Base-by-base conservation (phyloP, 2,797 vertebrate species). In the Hypotaenidia philippensis region DNA sequence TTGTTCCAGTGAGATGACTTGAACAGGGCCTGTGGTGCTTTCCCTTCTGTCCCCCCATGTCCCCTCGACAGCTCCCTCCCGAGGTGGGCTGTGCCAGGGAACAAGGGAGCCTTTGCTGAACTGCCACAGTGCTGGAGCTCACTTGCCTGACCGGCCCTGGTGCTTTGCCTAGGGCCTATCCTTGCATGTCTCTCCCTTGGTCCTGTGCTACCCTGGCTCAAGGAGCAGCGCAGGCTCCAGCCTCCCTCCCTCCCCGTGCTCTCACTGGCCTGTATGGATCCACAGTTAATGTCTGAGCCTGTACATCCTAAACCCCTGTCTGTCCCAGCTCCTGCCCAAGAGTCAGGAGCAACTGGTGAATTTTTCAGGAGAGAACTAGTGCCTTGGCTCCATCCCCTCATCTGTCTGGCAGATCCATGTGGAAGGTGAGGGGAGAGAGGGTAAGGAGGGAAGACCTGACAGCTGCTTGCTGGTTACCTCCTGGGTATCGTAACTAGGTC, bases 21-120 rank as follows among this genome's bases (percentile, higher is more conserved):
- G 87, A 95, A 92, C 89, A 91, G 93, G 91, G 93, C 94, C 88
- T 21, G 38, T 89, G 88, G 53, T 64, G 50, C 89, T 90, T 79
- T 85, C 83, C 83, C 36, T 82, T 87, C 65, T 86, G 20, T 70
- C 16, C 59, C 81, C 83, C 40, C 38, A 40, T 11, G 74, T 94
- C n/a, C 40, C 52, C 65, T 79, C 9, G 16, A 45, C 83, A 40
- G 29, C 81, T 94, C n/a, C 41, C 31, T 92, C 45, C 89, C 0
- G 1, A 90, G 71, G 55, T 84, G 84, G 70, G 68, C 90, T 96
- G 79, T 7, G 4, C 65, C 56, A 68, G 77, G 77, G 93, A 97
- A 56, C 6, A 29, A 94, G 61, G 86, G 76, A 90, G 59, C 52
- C 86, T 72, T 60, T 81, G 75, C 74, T 63, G 84, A 86, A 60